Evolutionary conservation across 2,888 invertebrate genomes (phyloP).

Genomic region (Troides aeacus): DNA sequence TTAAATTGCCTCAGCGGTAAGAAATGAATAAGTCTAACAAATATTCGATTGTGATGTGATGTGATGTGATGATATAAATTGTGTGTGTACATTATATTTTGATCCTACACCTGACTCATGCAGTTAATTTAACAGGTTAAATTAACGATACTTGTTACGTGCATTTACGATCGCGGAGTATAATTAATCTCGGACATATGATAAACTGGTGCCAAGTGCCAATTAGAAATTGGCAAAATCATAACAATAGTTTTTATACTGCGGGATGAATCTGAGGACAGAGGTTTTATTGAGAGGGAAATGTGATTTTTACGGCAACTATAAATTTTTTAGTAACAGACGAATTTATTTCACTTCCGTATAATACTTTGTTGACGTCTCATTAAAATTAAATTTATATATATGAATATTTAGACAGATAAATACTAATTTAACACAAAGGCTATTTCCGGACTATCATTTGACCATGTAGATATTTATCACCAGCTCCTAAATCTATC

Average conservation of each 20-base stretch:
- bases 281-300: not conserved
- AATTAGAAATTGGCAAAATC: constrained; percentile 15
- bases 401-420: not conserved
- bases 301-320: constrained; percentile 4
- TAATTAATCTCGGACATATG: constrained; percentile 21
- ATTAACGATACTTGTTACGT: constrained; percentile 21
- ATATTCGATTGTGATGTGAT: no score
- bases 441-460: no score
- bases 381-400: not conserved
- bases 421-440: no score
- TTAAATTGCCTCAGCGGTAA: no score
- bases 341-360: not conserved
- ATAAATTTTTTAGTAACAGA: constrained; percentile 12
- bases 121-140: constrained; percentile 24
- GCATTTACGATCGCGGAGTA: constrained; percentile 18
- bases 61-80: no score
- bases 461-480: no score
- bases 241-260: constrained; percentile 14
- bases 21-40: no score
- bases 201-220: constrained; percentile 23
- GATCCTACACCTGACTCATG: constrained; percentile 22
- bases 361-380: not conserved
- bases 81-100: not conserved
- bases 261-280: not conserved
- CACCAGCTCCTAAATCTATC: no score